These are phyloP conservation scores for Asteroscopus sphinx DNA, from an alignment of 2,888 invertebrate genomes.

Conservation along the genomic window DNA sequence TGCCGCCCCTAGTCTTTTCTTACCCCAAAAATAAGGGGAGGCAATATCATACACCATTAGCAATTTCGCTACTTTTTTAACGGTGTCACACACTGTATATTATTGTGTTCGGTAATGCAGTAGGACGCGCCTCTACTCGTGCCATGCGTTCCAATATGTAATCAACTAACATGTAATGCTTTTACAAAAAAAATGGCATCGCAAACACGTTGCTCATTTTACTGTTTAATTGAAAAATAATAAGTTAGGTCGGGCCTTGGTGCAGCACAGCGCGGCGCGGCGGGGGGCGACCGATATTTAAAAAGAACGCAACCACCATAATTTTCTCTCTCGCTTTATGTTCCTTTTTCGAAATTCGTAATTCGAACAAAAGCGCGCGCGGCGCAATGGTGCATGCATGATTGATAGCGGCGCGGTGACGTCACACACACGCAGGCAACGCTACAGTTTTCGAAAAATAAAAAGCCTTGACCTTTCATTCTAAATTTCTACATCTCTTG, in stretches of 20 bases:
- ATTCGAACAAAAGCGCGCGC: conserved; percentile 87
- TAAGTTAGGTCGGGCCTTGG: conserved; percentile 66
- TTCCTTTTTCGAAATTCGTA: conserved; percentile 87
- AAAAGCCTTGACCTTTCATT: conserved; percentile 83
- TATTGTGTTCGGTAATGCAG: conserved; percentile 66
- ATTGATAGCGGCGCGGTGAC: conserved; percentile 87
- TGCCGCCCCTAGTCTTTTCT: conserved; percentile 86
- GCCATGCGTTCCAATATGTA: conserved; percentile 22
- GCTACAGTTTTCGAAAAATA: conserved; percentile 77
- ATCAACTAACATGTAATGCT: conserved; percentile 41
- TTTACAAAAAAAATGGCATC: conserved; percentile 34
- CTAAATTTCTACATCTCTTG: conserved; percentile 60
- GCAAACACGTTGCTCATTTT: conserved; percentile 73
- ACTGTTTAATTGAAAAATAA: conserved; percentile 82
- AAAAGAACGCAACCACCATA: conserved; percentile 84
- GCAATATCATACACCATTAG: conserved; percentile 91
- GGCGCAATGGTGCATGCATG: conserved; percentile 88
- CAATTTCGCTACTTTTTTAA: conserved; percentile 90
- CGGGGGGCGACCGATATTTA: conserved; percentile 78
- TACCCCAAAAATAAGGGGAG: conserved; percentile 87
- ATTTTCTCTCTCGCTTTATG: conserved; percentile 80
- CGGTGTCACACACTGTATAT: conserved; percentile 86
- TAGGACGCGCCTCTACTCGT: conserved; percentile 25
- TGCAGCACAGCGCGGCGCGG: conserved; percentile 67
- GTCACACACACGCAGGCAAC: conserved; percentile 68